A percentile compares a stretch with the other conserved stretches of the same genome.
Conservation (phyloP, 2,888 invertebrate species). For the Protodeltote pygarga region DNA sequence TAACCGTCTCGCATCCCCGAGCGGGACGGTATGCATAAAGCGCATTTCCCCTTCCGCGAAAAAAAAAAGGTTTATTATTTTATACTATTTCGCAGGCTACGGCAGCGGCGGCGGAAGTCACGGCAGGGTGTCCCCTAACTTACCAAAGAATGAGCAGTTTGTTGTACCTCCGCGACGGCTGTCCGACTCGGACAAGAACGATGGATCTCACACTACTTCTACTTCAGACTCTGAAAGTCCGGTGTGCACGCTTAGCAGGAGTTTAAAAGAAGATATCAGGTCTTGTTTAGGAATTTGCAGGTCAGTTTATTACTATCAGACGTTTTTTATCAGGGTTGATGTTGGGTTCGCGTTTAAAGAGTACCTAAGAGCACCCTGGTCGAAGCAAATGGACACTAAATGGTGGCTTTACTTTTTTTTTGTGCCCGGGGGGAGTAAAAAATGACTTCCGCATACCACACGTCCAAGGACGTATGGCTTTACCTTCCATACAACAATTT, state of each 20-base stretch:
- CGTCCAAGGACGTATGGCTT: too few relatives aligned
- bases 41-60: too few relatives aligned
- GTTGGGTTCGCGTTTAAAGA: too few relatives aligned
- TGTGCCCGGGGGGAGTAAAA: too few relatives aligned
- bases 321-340: too few relatives aligned
- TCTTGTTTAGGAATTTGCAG: constrained; percentile 79
- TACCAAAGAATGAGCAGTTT: constrained; percentile 79
- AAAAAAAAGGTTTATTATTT: neutral
- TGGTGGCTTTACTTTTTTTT: too few relatives aligned
- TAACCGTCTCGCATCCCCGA: too few relatives aligned
- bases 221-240: constrained; percentile 79
- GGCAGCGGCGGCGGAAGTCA: constrained; percentile 81
- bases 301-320: constrained; percentile 54
- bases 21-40: too few relatives aligned
- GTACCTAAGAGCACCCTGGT: too few relatives aligned
- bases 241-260: constrained; percentile 75
- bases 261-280: constrained; percentile 79
- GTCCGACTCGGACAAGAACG: constrained; percentile 64
- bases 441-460: too few relatives aligned
- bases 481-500: too few relatives aligned
- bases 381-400: too few relatives aligned
- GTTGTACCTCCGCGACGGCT: constrained; percentile 54
- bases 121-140: constrained; percentile 77
- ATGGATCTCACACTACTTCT: constrained; percentile 74
- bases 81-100: constrained; percentile 61